Percentiles rank a stretch among this genome's conserved stretches.
Evolutionary conservation across 2,888 invertebrate genomes (phyloP).

Genomic region (Cecidostiba fungosa): DNA sequence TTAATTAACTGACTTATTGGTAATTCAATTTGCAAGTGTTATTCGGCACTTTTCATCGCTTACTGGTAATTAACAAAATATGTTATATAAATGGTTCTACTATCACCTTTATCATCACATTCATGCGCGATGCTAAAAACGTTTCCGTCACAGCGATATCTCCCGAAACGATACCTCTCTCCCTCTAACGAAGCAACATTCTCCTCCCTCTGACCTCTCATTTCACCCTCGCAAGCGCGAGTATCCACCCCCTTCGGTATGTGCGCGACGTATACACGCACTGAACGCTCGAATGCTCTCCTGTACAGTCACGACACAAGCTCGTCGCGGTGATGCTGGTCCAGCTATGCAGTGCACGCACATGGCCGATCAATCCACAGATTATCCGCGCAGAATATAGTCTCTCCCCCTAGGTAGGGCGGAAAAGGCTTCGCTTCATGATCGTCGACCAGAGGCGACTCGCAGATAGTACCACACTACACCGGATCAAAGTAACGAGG

Average conservation of each 20-base stretch:
- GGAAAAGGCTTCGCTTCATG: conserved; percentile 16
- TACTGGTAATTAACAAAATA: too few relatives aligned
- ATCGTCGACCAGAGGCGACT: conserved; percentile 4
- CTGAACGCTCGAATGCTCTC: neutral
- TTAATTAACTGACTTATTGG: too few relatives aligned
- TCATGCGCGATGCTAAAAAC: too few relatives aligned
- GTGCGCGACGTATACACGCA: neutral
- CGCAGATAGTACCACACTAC: neutral
- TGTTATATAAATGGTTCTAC: too few relatives aligned
- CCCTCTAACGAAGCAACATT: neutral
- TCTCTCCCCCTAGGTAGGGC: neutral
- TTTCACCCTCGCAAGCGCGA: neutral
- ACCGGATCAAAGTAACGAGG: conserved; percentile 34
- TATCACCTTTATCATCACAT: too few relatives aligned
- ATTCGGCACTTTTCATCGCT: too few relatives aligned
- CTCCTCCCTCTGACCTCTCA: neutral
- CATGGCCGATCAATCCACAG: conserved; percentile 33
- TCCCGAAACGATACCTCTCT: too few relatives aligned
- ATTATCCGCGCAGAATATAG: neutral
- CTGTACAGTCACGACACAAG: neutral
- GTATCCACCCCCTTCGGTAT: neutral
- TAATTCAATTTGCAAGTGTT: too few relatives aligned
- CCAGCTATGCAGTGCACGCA: conserved; percentile 34
- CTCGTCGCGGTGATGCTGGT: neutral
- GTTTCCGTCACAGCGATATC: too few relatives aligned